Conservation (phyloP, 2,113 vertebrate species). For the Scopus umbretta region DNA sequence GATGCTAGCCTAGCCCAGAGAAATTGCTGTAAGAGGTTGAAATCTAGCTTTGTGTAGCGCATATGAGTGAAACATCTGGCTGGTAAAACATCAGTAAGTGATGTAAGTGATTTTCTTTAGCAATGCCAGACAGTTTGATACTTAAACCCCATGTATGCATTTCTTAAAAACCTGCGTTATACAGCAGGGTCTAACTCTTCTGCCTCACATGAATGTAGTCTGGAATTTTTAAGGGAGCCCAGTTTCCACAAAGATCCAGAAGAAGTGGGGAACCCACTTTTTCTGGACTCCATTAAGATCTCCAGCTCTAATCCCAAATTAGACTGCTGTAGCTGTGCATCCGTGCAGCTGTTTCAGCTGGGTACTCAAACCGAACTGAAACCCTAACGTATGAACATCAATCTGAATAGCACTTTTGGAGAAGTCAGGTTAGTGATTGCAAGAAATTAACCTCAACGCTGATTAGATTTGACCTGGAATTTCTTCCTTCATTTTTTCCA, state of each 20-base stretch:
- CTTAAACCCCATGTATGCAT: neutral
- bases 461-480: neutral
- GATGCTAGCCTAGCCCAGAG: neutral
- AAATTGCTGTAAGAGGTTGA: neutral
- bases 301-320: neutral
- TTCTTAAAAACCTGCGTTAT: neutral
- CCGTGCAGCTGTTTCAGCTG: neutral
- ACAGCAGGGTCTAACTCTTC: neutral
- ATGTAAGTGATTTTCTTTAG: neutral
- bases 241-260: neutral
- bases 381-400: neutral
- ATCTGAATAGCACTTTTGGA: neutral
- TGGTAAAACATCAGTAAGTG: neutral
- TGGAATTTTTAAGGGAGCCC: neutral
- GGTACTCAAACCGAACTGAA: neutral
- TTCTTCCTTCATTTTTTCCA: slow-evolving; percentile 10
- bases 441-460: neutral
- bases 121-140: neutral
- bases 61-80: neutral
- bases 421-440: neutral
- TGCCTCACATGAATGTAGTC: neutral
- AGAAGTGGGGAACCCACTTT: neutral
- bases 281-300: neutral
- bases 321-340: neutral
- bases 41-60: neutral